A percentile compares a stretch with the other conserved stretches of the same genome.
phyloP scores from a whole-genome alignment of 2,113 vertebrate species.

The Baryphthengus martii region DNA sequence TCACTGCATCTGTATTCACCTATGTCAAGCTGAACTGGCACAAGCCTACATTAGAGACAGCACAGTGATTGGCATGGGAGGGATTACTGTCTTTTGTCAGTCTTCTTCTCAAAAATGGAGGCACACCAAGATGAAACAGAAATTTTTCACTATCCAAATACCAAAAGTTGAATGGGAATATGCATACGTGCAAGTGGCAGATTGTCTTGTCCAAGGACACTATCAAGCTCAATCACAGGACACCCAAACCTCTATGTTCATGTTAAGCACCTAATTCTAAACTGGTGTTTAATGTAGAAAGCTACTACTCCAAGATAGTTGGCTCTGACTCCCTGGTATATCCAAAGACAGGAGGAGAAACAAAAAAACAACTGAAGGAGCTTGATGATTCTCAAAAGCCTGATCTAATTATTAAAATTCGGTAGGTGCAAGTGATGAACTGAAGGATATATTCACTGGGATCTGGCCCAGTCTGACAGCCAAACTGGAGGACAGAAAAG shows the following conservation, averaged over 20 bases:
- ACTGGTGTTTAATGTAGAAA: not conserved
- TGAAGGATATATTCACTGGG: not conserved
- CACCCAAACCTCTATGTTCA: not conserved
- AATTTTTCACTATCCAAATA: not conserved
- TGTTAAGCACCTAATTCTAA: not conserved
- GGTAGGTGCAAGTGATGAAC: not conserved
- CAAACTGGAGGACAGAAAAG: not conserved
- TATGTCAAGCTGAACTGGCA: not conserved
- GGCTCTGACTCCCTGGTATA: not conserved
- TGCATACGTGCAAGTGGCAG: not conserved
- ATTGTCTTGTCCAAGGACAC: not conserved
- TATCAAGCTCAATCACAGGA: not conserved
- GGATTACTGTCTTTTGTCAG: not conserved
- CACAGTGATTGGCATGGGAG: accelerated
- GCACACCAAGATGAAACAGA: not conserved
- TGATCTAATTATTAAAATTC: not conserved
- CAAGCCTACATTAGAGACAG: accelerated
- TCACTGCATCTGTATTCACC: no score
- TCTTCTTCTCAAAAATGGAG: not conserved
- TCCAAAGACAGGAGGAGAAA: not conserved
- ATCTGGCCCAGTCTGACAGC: not conserved
- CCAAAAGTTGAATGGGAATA: not conserved
- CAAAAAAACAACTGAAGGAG: not conserved
- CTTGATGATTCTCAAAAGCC: not conserved
- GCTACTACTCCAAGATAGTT: not conserved